Percentiles rank a stretch among this genome's conserved stretches.
Evolutionary conservation across 1,140 invertebrate species (phyloP).

Genomic region (Teleogryllus occipitalis): DNA sequence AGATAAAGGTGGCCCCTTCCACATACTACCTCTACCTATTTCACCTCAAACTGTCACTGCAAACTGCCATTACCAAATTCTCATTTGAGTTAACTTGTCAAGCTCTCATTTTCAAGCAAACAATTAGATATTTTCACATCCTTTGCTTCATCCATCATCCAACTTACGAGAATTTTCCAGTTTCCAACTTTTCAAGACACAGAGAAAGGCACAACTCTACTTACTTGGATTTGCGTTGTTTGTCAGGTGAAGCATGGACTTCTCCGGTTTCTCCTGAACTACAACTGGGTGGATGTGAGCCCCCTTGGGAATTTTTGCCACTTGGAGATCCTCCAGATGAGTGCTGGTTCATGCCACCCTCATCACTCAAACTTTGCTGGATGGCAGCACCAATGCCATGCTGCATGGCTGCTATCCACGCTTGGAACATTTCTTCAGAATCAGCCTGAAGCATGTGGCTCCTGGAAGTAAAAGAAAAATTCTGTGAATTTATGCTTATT

Average conservation of each 20-base stretch:
- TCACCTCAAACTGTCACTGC: too few species aligned
- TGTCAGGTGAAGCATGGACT: not conserved
- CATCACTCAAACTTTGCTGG: slow-evolving; percentile 44
- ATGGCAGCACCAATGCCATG: slow-evolving; percentile 75
- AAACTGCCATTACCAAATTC: too few species aligned
- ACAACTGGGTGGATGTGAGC: slow-evolving; percentile 12
- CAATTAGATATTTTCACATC: too few species aligned
- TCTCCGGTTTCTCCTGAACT: slow-evolving; percentile 15
- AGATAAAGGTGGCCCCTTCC: too few species aligned
- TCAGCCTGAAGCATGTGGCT: slow-evolving; percentile 95
- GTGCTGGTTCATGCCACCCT: not conserved
- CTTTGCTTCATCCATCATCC: too few species aligned
- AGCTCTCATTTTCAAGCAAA: too few species aligned
- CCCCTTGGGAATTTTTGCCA: not conserved
- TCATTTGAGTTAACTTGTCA: too few species aligned
- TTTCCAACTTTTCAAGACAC: too few species aligned
- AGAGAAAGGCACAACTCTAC: not conserved
- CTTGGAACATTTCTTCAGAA: slow-evolving; percentile 78
- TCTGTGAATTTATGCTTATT: too few species aligned
- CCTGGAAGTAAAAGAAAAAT: slow-evolving; percentile 41
- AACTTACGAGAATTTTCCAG: too few species aligned
- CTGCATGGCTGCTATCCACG: slow-evolving; percentile 86
- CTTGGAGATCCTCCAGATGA: not conserved
- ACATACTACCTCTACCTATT: too few species aligned
- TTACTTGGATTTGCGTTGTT: slow-evolving; percentile 15